Evolutionary conservation across 30 jellyfish, hydroid and myxozoan species (phyloP).

Genomic region (Aurelia aurita complex sp. Pacific): DNA sequence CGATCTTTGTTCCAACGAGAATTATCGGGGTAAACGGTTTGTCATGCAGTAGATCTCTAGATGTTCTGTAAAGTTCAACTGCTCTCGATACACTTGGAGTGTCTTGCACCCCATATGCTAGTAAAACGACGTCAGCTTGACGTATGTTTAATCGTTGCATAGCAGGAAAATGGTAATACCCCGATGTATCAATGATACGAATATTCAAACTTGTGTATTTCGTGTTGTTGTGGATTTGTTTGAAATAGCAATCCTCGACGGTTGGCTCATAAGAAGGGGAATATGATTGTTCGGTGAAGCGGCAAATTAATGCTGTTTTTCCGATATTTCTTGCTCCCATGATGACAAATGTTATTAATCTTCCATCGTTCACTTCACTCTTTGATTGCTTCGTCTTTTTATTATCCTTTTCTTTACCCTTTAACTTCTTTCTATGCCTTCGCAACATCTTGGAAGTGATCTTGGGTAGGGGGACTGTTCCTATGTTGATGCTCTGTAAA

Average conservation of each 20-base stretch:
- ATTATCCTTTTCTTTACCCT: neutral
- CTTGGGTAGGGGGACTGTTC: too few species aligned
- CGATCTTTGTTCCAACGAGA: constrained; percentile 50
- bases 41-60: constrained; percentile 5
- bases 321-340: constrained; percentile 40
- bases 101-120: constrained; percentile 45
- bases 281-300: constrained; percentile 20
- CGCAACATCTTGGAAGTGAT: neutral
- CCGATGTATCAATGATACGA: constrained; percentile 45
- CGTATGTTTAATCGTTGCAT: constrained; percentile 46
- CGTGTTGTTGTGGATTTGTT: neutral
- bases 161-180: constrained; percentile 65
- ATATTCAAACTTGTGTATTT: neutral
- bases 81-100: constrained; percentile 5
- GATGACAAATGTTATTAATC: constrained; percentile 29
- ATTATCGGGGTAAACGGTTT: constrained; percentile 24
- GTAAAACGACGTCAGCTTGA: constrained; percentile 36
- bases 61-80: neutral
- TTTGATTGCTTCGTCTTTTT: neutral
- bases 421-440: neutral
- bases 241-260: constrained; percentile 49
- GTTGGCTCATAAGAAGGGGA: constrained; percentile 38
- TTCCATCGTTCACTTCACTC: neutral
- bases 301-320: constrained; percentile 36
- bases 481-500: too few species aligned